These are phyloP conservation scores for Agraylea sexmaculata DNA, from an alignment of 1,140 invertebrate species.

Conservation along the genomic window DNA sequence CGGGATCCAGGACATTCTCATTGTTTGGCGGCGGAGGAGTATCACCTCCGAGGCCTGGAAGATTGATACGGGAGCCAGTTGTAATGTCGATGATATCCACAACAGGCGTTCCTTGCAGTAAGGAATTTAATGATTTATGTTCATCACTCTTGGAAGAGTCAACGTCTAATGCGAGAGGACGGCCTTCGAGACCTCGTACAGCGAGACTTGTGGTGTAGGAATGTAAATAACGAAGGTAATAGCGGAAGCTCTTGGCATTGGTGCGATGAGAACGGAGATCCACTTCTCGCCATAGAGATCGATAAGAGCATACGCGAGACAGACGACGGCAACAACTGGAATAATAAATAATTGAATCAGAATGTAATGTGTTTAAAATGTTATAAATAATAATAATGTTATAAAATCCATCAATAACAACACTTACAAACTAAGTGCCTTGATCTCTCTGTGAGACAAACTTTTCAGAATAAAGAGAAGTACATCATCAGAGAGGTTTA, in stretches of 20 bases:
- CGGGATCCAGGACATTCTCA: no score
- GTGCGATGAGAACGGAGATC: slow-evolving; percentile 22
- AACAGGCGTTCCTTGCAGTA: no score
- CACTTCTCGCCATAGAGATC: slow-evolving; percentile 28
- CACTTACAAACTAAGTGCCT: slow-evolving; percentile 35
- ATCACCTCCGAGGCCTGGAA: no score
- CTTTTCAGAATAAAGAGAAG: slow-evolving; percentile 30
- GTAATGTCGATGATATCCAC: no score
- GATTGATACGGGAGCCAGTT: no score
- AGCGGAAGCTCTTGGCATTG: slow-evolving; percentile 22
- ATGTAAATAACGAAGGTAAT: slow-evolving; percentile 24
- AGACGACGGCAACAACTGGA: slow-evolving; percentile 29
- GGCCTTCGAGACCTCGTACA: slow-evolving; percentile 24
- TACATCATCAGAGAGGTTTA: slow-evolving; percentile 36
- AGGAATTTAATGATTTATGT: no score
- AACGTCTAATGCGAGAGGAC: no score
- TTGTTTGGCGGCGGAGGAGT: no score
- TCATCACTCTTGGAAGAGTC: no score
- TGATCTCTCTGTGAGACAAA: slow-evolving; percentile 27
- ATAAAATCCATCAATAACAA: neutral
- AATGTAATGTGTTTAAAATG: neutral
- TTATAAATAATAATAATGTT: neutral
- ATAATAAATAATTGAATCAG: neutral
- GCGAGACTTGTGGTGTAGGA: slow-evolving; percentile 23
- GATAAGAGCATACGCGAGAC: slow-evolving; percentile 25